Conservation (phyloP, 2,113 vertebrate species). For the Macaca fascicularis region DNA sequence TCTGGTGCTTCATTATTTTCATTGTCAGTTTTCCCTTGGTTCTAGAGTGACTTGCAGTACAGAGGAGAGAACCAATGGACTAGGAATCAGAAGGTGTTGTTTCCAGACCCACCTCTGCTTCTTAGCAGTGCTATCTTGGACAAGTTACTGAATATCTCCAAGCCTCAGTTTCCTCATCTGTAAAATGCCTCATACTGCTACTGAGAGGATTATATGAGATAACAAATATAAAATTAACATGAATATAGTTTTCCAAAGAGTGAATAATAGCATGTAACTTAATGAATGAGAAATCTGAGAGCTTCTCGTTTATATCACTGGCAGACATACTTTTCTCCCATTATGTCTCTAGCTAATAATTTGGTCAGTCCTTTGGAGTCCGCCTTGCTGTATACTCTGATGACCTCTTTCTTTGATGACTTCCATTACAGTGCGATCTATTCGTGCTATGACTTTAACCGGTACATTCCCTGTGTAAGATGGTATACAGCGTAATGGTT, state of each 20-base stretch:
- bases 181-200: background rate
- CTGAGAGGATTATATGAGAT: background rate
- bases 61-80: background rate
- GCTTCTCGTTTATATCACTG: background rate
- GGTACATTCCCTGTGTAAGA: background rate
- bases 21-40: background rate
- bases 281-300: background rate
- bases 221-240: accelerated
- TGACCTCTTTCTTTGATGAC: background rate
- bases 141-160: background rate
- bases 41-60: background rate
- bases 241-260: background rate
- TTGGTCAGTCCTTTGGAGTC: background rate
- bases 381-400: background rate
- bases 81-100: background rate
- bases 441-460: background rate
- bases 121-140: background rate
- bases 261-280: background rate
- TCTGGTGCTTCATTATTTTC: background rate
- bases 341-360: background rate
- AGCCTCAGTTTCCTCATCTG: background rate
- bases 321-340: background rate
- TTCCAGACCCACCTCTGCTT: background rate
- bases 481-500: background rate
- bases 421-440: background rate